Base-by-base conservation (phyloP, 2,113 vertebrate genomes). In the Arothron firmamentum region DNA sequence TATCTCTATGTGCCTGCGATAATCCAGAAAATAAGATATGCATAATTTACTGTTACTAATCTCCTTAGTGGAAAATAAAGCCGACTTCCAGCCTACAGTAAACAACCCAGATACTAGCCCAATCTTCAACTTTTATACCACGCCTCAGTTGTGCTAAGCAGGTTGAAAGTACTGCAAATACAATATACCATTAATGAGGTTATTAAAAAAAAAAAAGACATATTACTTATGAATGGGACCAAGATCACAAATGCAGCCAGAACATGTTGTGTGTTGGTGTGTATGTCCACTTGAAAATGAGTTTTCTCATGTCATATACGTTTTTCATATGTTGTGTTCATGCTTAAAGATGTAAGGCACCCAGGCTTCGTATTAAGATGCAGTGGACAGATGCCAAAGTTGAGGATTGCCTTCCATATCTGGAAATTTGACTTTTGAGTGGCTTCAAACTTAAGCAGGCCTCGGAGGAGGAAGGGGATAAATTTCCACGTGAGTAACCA, bases 31-130 rank as follows among this genome's bases (percentile, higher is more conserved):
- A 90, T 82, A 85, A 88, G 74, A 90, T 88, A 86, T 91, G 88
- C 86, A 91, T 91, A 91, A 91, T 89, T 90, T 73, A 67, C 85
- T 85, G 86, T 89, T 80, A 87, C 89, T 90, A 90, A 92, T 91
- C 88, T 89, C 74, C 87, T 88, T 88, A 83, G 75, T 80, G 65
- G 76, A 66, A 87, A 83, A 85, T 84, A 81, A 86, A 83, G 75
- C 79, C 78, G 64, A 81, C 84, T 88, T 79, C 41, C 66, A 81
- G 76, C 79, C 84, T 85, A 87, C 71, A 83, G 85, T 85, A 90
- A 90, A 87, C 81, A 86, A 82, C 71, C 87, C 72, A 20, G 70
- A 77, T 56, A 68, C 70, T 59, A 70, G 77, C 72, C 66, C 73
- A 46, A 84, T 57, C 48, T 74, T 70, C 62, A 66, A 79, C 84